These are phyloP conservation scores for Toxostoma redivivum DNA, from an alignment of 2,113 vertebrate genomes.

Conservation along the genomic window DNA sequence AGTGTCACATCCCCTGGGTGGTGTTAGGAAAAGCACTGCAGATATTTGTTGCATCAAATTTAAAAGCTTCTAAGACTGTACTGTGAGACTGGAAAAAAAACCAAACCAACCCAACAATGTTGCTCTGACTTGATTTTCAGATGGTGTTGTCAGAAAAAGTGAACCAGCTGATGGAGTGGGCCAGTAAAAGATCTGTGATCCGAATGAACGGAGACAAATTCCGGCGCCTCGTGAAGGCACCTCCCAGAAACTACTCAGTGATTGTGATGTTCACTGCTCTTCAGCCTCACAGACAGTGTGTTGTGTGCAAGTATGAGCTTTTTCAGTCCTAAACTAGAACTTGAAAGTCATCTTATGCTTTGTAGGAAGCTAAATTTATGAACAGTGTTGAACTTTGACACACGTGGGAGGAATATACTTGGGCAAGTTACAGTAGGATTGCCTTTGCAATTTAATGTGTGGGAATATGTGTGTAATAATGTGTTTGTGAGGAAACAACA, in stretches of 20 bases:
- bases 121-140: conserved; percentile 65
- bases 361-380: background rate
- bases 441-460: background rate
- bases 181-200: conserved; percentile 89
- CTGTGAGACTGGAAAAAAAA: accelerated
- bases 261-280: conserved; percentile 98
- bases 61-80: background rate
- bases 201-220: conserved; percentile 97
- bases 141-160: conserved; percentile 94
- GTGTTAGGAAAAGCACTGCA: background rate
- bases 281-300: conserved; percentile 93
- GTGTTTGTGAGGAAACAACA: background rate
- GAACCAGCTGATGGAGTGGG: conserved; percentile 94
- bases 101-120: background rate
- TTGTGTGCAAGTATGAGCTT: conserved; percentile 88
- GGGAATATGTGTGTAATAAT: background rate
- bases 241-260: conserved; percentile 94
- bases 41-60: background rate
- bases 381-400: background rate
- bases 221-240: conserved; percentile 90
- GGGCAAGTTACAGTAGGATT: background rate
- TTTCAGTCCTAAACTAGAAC: background rate
- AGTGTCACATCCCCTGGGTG: accelerated
- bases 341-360: background rate
- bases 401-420: accelerated